Evolutionary conservation across 2,888 invertebrate genomes (phyloP), one percentile per base, ranked within the genome.

Genomic region (Meghimatium bilineatum): DNA sequence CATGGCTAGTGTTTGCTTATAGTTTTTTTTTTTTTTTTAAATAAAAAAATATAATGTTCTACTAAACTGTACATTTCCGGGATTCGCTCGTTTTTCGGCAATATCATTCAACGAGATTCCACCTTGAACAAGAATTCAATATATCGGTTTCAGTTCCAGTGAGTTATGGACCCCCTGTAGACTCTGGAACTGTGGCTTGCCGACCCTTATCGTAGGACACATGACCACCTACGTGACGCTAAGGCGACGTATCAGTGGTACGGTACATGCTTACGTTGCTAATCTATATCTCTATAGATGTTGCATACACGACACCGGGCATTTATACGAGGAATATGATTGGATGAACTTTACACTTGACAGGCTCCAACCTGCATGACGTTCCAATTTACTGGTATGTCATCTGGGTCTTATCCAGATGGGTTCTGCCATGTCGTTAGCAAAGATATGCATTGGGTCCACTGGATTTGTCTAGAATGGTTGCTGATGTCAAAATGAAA

Each of bases 71-170:
- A 44, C 56, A 23, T 56, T 56, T 56, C 17, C 17, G 17, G 23
- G 20, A 56, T 56, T 56, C 74, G 74, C n/a, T 29, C 44, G 26
- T 6, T 74, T n/a, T 38, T 49, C 29, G 12, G 26, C 14, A 38
- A 17, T 49, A n/a, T 6, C 74, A 26, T 49, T 49, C 29, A 49
- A 74, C 74, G 74, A 29, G 49, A 44, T 74, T 74, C 29, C 49
- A 49, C 49, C 34, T 74, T 20, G 74, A 49, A 38, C 44, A n/a
- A 56, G 77, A 60, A 60, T 77, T 63, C 77, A 77, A 77, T 77
- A 77, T 60, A 74, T 38, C 74, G 49, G 49, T 49, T 74, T 49
- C 36, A 49, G 49, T 49, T 49, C 74, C 44, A n/a, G 10, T 74
- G 49, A 74, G 23, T 32, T 49, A 69, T 79, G 79, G 67, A 44